Base-by-base conservation (phyloP, 2,113 vertebrate genomes). In the Picathartes gymnocephalus region DNA sequence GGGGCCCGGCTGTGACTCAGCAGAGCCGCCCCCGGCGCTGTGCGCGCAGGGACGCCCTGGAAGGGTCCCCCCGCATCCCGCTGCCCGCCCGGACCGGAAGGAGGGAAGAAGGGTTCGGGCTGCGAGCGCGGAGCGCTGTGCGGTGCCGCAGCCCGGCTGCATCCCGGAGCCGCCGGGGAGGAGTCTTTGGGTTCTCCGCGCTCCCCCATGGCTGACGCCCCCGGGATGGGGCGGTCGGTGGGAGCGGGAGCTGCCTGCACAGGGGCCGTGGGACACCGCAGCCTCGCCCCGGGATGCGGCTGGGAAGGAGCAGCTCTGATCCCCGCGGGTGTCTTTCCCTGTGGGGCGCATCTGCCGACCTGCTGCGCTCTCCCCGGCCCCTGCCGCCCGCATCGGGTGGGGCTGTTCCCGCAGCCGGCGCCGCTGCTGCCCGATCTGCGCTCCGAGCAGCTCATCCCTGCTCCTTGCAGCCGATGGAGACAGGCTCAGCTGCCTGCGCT, bases 391-490 rank as follows among this genome's bases (percentile, higher is more conserved):
- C 35, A 1, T 1, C 3, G 54, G 6, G n/a, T 1, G 44, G 2
- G 18, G 57, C 48, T 12, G 69, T 57, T 66, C 31, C n/a, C 19
- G 20, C 7, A 3, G 70, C 25, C 7, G 7, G n/a, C n/a, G 40
- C 35, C 10, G 37, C 30, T 7, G 65, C 47, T 11, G 33, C 27
- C 53, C 11, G 7, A 30, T 7, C 42, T 1, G 35, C 21, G 48
- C 54, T 23, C 27, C 17, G 27, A 8, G 42, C 13, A 2, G 20
- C 54, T 27, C 30, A 3, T 2, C 6, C 6, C 47, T 3, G n/a
- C 9, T 3, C 3, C 0, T 1, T 0, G 84, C 48, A 4, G 65
- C 76, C 5, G 2, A 2, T 24, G 61, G 18, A 15, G 4, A 2
- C 2, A 0, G 18, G 47, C 71, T 5, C 57, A 2, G 21, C 68